Base-by-base conservation (phyloP, 2,888 invertebrate genomes). In the Cataglyphis livida region DNA sequence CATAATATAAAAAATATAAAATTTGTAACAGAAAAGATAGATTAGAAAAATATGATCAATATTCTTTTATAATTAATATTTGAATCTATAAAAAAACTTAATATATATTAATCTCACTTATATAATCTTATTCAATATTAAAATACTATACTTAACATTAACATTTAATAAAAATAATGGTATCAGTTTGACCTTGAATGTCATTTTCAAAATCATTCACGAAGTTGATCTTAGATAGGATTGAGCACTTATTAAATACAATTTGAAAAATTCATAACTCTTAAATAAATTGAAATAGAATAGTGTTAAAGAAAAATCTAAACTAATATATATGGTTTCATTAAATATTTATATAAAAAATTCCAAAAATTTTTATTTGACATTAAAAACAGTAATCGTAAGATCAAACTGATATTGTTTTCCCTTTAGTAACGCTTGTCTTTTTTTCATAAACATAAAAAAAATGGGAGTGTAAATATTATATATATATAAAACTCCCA, bases 71-170 rank as follows among this genome's bases (percentile, higher is more conserved):
- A 68, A 54, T 18, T 59, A 78, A 66, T 12, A 68, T 21, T 54
- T 7, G 44, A 70, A 7, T 54, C n/a, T 78, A 32, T 12, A 68
- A 44, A 68, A 41, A 68, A 59, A 78, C 25, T 66, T 54, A 70
- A 78, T 57, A 59, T 25, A 9, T 64, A 64, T n/a, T 44, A 62
- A 51, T 54, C 12, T 75, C 12, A 78, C 15, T 66, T 83, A 38
- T 73, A 25, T 38, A 18, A 51, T 51, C 48, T 78, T 32, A 65
- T 15, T 59, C 61, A 59, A 73, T n/a, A 51, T 62, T 64, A 38
- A 54, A 48, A 44, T 41, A 65, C n/a, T 38, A 21, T 48, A 21
- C 25, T 48, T 84, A 48, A n/a, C 25, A 65, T 57, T 57, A 32
- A 73, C 21, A 51, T 70, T 78, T 68, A 68, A 44, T 25, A 57